Evolutionary conservation across 2,888 invertebrate species (phyloP), one percentile per base, ranked within the genome.

Genomic region (Drosophila pegasa): DNA sequence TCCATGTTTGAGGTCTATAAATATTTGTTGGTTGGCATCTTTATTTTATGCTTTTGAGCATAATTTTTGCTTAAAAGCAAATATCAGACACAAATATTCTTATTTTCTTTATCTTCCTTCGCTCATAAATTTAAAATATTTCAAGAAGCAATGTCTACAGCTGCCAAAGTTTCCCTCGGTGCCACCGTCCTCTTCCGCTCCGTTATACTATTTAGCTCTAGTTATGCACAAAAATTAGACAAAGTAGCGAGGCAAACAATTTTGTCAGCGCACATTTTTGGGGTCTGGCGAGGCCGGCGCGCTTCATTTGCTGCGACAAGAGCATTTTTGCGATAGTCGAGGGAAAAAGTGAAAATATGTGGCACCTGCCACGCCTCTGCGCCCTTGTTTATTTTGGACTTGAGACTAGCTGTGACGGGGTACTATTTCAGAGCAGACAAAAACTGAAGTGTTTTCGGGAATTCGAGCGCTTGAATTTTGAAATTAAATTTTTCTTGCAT

Each of bases 401-500:
- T 37, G 25, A 29, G 18, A 14, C n/a, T 12, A 22, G 27, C 52
- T 3, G 52, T 18, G 38, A n/a, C 16, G 37, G 40, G 54, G 9
- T 38, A 20, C 52, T 52, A 33, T 43, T 40, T 31, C 40, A 27
- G 20, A 48, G 29, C 25, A 18, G 33, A 38, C 29, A 40, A 38
- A 50, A 54, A 37, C 27, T 35, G 35, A 50, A 58, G 41, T 22
- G 50, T 18, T 65, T 60, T 37, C 33, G 22, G 60, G 45, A 57
- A 60, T 40, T 50, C 29, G 35, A 47, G 37, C n/a, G 54, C 60
- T 38, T 62, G 65, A 64, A 68, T 65, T 75, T 59, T 35, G 47
- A 68, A 75, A 72, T 75, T 66, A 59, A 63, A 75, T 67, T 68
- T 62, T 41, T 68, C 60, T 16, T 64, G 64, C 57, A 61, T 62